Evolutionary conservation across 2,888 invertebrate genomes (phyloP), one percentile per base, ranked within the genome.

Genomic region (Noctua pronuba): DNA sequence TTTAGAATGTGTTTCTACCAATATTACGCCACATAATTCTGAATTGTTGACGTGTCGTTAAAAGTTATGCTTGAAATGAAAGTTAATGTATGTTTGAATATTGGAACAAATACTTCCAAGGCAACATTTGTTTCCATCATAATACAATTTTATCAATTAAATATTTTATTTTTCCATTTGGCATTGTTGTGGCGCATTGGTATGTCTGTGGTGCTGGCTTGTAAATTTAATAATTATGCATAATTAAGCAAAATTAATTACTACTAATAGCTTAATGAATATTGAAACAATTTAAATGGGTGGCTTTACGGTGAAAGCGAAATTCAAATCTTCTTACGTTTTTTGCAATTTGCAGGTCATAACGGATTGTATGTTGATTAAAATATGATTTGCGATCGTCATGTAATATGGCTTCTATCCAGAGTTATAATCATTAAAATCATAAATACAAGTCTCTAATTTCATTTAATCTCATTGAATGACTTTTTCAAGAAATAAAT

Each of bases 21-120:
- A 82, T 84, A 82, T 85, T 75, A 68, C 70, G 72, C 67, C 73
- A 81, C 82, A 75, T 82, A 75, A 73, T 79, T 79, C 82, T 73
- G 64, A 64, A 82, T 52, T 35, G 72, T 73, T 49, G 64, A 78
- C 69, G 35, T 70, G 62, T 38, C 65, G 79, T 84, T 65, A 85
- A 82, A 84, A 68, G 73, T 70, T 73, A 84, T 65, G 78, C 49
- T 55, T 46, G 21, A 16, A 44, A 68, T 79, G 38, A 65, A 75
- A 72, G 52, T 65, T 24, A 60, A 65, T 70, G 38, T 76, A 18
- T 18, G 24, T 24, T 21, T 49, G 0, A 44, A 24, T 79, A 55
- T 67, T 68, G 67, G 18, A 55, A 55, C 21, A 55, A 31, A 65
- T 79, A 70, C 18, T 44, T 73, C 64, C 7, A 28, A 18, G 31